phyloP scores from a whole-genome alignment of 2,888 invertebrate species.

The Euplagia quadripunctaria region DNA sequence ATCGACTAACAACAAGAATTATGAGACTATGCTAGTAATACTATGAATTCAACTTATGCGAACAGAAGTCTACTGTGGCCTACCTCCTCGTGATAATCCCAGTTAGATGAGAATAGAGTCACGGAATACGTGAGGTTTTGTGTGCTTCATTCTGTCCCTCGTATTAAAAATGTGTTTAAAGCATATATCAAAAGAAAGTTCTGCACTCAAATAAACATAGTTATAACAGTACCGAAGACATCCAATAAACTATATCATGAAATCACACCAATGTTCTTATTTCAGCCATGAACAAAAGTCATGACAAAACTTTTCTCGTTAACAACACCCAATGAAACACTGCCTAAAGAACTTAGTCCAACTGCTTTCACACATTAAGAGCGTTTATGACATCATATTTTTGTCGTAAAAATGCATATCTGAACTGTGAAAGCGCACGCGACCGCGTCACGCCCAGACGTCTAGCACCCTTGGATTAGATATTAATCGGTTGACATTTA shows the following conservation, averaged over 20 bases:
- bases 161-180: neutral
- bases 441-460: slow-evolving; percentile 44
- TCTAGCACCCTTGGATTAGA: slow-evolving; percentile 10
- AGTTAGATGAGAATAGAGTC: neutral
- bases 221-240: neutral
- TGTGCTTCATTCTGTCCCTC: neutral
- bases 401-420: slow-evolving; percentile 64
- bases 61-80: too few species aligned
- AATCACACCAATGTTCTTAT: slow-evolving; percentile 1
- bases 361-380: slow-evolving; percentile 49
- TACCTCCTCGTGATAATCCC: neutral
- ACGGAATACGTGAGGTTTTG: neutral
- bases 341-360: slow-evolving; percentile 11
- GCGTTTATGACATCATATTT: slow-evolving; percentile 57
- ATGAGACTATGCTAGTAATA: neutral
- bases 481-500: slow-evolving; percentile 6
- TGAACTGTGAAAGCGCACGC: slow-evolving; percentile 58
- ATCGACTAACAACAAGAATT: neutral
- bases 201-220: neutral
- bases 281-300: neutral
- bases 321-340: slow-evolving; percentile 12
- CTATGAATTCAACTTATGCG: neutral
- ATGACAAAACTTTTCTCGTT: slow-evolving; percentile 9
- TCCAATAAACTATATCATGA: neutral
- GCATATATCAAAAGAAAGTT: neutral